A percentile compares a stretch with the other conserved stretches of the same genome.
phyloP scores from a whole-genome alignment of 2,888 invertebrate species.

The Meandrusa payeni region DNA sequence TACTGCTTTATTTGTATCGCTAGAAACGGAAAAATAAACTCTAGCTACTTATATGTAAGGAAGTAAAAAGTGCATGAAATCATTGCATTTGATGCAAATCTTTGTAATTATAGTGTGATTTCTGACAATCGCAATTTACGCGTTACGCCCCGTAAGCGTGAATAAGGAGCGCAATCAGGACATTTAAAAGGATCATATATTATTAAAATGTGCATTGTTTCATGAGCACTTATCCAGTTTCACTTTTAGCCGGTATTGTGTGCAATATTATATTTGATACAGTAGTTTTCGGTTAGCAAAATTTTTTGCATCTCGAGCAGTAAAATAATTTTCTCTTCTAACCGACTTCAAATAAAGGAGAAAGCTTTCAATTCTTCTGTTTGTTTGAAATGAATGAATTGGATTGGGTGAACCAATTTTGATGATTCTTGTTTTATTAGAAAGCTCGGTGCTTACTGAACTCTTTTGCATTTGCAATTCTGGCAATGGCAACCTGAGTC shows the following conservation, averaged over 20 bases:
- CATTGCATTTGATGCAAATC: conserved; percentile 33
- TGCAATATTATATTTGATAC: no score
- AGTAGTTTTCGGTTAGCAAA: no score
- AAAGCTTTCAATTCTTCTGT: no score
- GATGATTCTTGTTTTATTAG: no score
- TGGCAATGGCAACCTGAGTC: no score
- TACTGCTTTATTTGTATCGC: conserved; percentile 2
- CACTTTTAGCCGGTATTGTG: conserved; percentile 6
- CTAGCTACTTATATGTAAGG: conserved; percentile 28
- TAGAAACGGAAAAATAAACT: conserved; percentile 23
- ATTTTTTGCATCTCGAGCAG: no score
- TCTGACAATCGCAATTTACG: conserved; percentile 53
- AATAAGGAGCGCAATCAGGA: conserved; percentile 58
- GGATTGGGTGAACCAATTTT: no score
- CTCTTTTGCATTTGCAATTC: no score
- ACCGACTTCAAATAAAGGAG: no score
- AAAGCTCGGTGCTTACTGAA: no score
- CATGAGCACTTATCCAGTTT: conserved; percentile 25
- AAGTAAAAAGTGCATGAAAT: conserved; percentile 1
- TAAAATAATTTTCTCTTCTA: no score
- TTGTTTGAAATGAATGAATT: no score
- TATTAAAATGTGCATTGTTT: conserved; percentile 60
- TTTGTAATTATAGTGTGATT: conserved; percentile 56
- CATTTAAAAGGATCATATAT: conserved; percentile 51
- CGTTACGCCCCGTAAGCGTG: conserved; percentile 52